Conservation (phyloP, 2,797 vertebrate genomes). For the Parotocinclus haroldoi region DNA sequence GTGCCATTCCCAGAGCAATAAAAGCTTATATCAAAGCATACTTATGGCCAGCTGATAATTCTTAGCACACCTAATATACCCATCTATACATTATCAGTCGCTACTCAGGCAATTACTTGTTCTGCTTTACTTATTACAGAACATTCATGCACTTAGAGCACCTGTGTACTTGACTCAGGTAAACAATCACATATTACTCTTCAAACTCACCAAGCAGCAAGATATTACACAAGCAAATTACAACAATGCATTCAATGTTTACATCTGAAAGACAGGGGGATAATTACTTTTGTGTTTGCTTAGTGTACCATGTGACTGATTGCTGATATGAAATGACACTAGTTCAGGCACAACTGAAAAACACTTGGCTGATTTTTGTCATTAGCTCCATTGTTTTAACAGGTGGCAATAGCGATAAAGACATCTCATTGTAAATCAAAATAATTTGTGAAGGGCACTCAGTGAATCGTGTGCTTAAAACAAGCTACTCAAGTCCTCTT, state of each 20-base stretch:
- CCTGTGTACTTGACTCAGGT: constrained; percentile 6
- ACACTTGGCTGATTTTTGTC: constrained; percentile 42
- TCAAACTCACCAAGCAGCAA: constrained; percentile 6
- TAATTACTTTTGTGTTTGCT: constrained; percentile 39
- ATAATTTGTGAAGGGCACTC: not conserved
- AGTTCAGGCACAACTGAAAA: constrained; percentile 31
- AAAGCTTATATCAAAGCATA: no score
- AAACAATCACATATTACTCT: constrained; percentile 6
- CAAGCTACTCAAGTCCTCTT: not conserved
- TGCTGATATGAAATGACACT: constrained; percentile 35
- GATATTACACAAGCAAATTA: constrained; percentile 17
- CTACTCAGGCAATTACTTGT: not conserved
- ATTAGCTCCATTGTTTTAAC: constrained; percentile 33
- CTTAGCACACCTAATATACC: not conserved
- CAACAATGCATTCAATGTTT: constrained; percentile 23
- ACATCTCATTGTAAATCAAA: constrained; percentile 19
- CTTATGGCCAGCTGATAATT: no score
- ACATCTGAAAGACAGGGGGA: constrained; percentile 20
- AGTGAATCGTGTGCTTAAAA: constrained; percentile 11
- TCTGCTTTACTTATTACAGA: not conserved
- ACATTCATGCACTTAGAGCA: not conserved
- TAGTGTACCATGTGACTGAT: constrained; percentile 26
- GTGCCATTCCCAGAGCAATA: no score
- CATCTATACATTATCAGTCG: not conserved
- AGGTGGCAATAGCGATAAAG: constrained; percentile 24